These are phyloP conservation scores for Gadopsis marmoratus DNA, from an alignment of 2,797 vertebrate species.

Conservation along the genomic window DNA sequence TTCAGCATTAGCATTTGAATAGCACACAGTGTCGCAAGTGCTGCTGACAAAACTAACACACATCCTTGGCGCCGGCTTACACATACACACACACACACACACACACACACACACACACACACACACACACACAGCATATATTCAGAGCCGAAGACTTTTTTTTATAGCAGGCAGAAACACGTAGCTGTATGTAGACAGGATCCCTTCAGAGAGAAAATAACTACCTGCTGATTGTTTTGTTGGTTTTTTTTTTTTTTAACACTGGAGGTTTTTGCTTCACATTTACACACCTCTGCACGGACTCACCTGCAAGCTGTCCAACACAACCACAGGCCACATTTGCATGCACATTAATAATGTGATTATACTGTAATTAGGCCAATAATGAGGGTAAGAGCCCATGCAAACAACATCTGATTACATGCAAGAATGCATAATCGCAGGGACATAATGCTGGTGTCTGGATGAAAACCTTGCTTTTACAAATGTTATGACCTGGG, in stretches of 20 bases:
- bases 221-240: conserved; percentile 28
- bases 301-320: conserved; percentile 25
- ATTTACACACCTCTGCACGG: conserved; percentile 9
- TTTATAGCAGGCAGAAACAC: neutral
- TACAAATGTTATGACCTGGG: neutral
- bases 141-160: conserved; percentile 1
- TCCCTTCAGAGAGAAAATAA: conserved; percentile 9
- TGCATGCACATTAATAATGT: conserved; percentile 35
- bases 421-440: conserved; percentile 10
- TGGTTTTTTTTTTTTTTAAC: too few relatives aligned
- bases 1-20: conserved; percentile 65
- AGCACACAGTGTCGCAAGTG: conserved; percentile 27
- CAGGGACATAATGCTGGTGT: neutral
- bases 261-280: neutral
- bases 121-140: conserved; percentile 21
- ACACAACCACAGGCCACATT: conserved; percentile 15
- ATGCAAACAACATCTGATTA: conserved; percentile 56
- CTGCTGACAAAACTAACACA: conserved; percentile 48
- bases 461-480: neutral
- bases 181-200: neutral
- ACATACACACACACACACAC: too few relatives aligned
- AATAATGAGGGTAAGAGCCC: conserved; percentile 40
- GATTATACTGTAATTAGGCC: conserved; percentile 44
- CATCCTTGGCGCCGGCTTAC: conserved; percentile 13
- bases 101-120: too few relatives aligned